Evolutionary conservation across 2,888 invertebrate species (phyloP).

Genomic region (Aleiodes testaceus): DNA sequence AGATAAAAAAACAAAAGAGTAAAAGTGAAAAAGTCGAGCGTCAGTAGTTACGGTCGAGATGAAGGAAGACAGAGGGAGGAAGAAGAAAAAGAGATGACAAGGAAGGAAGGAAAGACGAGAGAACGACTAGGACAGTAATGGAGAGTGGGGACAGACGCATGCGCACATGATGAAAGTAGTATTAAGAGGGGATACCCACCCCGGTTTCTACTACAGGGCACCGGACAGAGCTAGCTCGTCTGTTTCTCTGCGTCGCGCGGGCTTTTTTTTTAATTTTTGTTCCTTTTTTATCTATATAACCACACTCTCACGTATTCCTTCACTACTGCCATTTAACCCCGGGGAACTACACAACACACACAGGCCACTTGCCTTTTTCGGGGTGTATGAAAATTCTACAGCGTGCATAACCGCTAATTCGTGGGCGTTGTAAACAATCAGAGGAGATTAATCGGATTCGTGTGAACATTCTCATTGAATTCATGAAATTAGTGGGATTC

Average conservation of each 20-base stretch:
- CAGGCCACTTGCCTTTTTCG: background rate
- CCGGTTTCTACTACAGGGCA: constrained; percentile 64
- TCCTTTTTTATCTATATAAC: constrained; percentile 9
- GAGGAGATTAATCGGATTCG: constrained; percentile 6
- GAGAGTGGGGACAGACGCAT: constrained; percentile 65
- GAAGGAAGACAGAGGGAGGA: constrained; percentile 16
- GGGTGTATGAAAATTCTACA: background rate
- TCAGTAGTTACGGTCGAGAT: no score
- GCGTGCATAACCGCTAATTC: constrained; percentile 10
- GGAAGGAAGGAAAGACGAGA: constrained; percentile 35
- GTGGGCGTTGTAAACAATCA: constrained; percentile 28
- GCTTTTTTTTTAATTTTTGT: constrained; percentile 16
- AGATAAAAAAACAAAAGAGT: background rate
- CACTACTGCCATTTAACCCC: constrained; percentile 18
- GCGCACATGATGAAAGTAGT: constrained; percentile 58
- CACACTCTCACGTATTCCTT: background rate
- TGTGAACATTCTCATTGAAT: background rate
- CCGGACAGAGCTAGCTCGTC: constrained; percentile 71
- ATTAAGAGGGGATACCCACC: constrained; percentile 61
- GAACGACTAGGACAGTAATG: constrained; percentile 34
- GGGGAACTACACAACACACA: constrained; percentile 3
- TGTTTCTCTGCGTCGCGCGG: constrained; percentile 44
- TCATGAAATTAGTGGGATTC: background rate
- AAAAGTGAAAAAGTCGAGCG: constrained; percentile 21
- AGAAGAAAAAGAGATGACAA: constrained; percentile 42